Evolutionary conservation across 2,797 vertebrate species (phyloP).

Genomic region (Scleropages formosus): DNA sequence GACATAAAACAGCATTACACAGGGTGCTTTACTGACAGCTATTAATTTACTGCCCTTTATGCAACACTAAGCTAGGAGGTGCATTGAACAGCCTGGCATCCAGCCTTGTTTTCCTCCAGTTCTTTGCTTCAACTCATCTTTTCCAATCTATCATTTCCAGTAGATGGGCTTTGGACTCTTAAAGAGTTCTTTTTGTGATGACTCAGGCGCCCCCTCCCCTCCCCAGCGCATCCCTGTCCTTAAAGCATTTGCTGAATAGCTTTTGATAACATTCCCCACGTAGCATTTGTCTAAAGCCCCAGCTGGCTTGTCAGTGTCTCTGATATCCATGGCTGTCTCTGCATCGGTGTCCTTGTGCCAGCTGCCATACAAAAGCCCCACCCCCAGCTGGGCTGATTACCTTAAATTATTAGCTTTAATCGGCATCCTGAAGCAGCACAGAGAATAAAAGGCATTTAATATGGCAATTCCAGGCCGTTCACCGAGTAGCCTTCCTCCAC

Average conservation of each 20-base stretch:
- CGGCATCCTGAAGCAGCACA: background rate
- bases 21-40: too few species aligned
- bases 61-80: too few species aligned
- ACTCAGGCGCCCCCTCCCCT: slow-evolving; percentile 18
- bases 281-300: background rate
- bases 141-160: too few species aligned
- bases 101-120: too few species aligned
- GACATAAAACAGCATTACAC: too few species aligned
- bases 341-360: slow-evolving; percentile 9
- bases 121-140: too few species aligned
- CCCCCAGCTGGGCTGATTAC: background rate
- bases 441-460: background rate
- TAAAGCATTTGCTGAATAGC: slow-evolving; percentile 1
- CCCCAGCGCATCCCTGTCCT: too few species aligned
- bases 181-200: slow-evolving; percentile 24
- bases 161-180: too few species aligned
- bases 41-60: too few species aligned
- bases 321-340: slow-evolving; percentile 13
- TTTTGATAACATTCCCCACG: background rate
- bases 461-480: background rate
- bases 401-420: slow-evolving; percentile 18
- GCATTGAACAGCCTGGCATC: too few species aligned
- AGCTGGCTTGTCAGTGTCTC: background rate
- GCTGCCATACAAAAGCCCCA: background rate
- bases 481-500: too few species aligned